phyloP scores from a whole-genome alignment of 2,113 vertebrate genomes.

The Elanoides forficatus region DNA sequence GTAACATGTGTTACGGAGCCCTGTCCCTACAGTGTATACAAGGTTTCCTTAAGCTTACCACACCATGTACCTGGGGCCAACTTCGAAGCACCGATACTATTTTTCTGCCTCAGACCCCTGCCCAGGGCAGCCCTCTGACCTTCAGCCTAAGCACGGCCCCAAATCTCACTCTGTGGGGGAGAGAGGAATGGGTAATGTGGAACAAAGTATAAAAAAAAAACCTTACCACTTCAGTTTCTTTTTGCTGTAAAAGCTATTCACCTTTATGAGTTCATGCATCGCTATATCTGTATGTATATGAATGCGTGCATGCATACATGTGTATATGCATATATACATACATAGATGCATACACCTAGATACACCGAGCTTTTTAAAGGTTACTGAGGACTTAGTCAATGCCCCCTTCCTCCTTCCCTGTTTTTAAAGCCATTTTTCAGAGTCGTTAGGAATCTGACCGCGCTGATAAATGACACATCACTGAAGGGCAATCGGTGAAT shows the following conservation, averaged over 20 bases:
- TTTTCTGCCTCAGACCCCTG: background rate
- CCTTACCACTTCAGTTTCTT: background rate
- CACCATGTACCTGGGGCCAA: background rate
- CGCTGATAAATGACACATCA: accelerated
- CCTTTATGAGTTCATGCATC: background rate
- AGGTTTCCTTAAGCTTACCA: background rate
- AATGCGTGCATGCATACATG: accelerated
- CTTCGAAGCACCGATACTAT: background rate
- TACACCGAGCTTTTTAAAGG: background rate
- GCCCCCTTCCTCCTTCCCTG: background rate
- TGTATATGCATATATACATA: too few relatives aligned
- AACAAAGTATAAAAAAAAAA: background rate
- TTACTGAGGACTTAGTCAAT: background rate
- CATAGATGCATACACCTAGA: background rate
- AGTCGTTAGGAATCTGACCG: background rate
- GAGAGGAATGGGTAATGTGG: background rate
- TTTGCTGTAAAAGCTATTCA: background rate
- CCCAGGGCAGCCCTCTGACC: background rate
- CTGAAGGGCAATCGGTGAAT: background rate
- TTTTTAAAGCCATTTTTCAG: background rate
- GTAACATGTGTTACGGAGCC: background rate
- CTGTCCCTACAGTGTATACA: background rate
- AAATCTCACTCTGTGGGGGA: background rate
- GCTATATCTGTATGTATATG: background rate
- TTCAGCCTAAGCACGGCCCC: background rate